Evolutionary conservation across 2,888 invertebrate genomes (phyloP).

Genomic region (Thereva unica): DNA sequence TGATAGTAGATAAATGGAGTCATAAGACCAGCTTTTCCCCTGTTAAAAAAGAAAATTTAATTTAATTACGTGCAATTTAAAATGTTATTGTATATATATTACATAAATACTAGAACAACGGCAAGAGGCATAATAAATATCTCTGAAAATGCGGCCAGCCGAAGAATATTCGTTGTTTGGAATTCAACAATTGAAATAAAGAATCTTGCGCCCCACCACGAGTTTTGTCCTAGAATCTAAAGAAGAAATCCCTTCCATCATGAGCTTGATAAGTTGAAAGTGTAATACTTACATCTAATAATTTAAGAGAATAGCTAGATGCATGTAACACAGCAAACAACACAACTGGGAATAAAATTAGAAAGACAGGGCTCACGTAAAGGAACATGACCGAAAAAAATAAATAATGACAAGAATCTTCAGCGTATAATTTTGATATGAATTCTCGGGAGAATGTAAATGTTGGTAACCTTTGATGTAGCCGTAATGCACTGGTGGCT

Average conservation of each 20-base stretch:
- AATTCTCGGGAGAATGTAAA: constrained; percentile 84
- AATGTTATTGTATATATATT: constrained; percentile 63
- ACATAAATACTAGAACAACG: constrained; percentile 82
- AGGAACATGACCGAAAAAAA: constrained; percentile 95
- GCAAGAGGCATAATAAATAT: constrained; percentile 88
- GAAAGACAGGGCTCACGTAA: constrained; percentile 83
- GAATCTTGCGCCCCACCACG: constrained; percentile 85
- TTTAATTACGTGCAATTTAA: not conserved
- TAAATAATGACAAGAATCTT: constrained; percentile 96
- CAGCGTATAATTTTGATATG: constrained; percentile 75
- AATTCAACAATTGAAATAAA: constrained; percentile 87
- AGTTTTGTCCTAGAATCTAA: constrained; percentile 89
- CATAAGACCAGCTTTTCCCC: constrained; percentile 86
- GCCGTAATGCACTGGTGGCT: constrained; percentile 89
- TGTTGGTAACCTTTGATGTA: constrained; percentile 90
- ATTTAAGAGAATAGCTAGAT: constrained; percentile 84
- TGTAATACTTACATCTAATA: constrained; percentile 85
- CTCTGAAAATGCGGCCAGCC: constrained; percentile 90
- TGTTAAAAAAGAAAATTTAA: constrained; percentile 58
- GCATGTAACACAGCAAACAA: constrained; percentile 92
- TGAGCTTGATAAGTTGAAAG: not conserved
- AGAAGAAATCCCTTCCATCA: constrained; percentile 42
- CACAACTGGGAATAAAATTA: constrained; percentile 88
- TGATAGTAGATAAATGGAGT: constrained; percentile 97
- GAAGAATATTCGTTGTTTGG: constrained; percentile 86